phyloP scores from a whole-genome alignment of 2,888 invertebrate genomes.

The Volucella zonaria region DNA sequence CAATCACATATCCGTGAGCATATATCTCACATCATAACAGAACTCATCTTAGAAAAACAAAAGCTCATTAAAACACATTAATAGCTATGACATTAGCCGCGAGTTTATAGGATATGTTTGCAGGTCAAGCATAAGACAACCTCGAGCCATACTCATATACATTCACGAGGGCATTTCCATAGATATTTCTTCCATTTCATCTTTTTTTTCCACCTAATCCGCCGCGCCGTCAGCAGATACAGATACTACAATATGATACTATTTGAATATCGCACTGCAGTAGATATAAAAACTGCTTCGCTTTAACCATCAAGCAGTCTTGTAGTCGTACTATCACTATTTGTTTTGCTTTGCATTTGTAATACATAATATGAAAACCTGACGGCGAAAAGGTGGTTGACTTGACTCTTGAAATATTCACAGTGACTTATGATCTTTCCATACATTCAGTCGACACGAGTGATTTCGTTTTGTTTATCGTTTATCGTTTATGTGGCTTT shows the following conservation, averaged over 20 bases:
- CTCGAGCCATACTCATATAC: conserved; percentile 39
- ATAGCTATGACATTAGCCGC: conserved; percentile 30
- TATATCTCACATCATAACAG: conserved; percentile 39
- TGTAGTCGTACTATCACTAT: conserved; percentile 33
- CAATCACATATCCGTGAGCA: conserved; percentile 7
- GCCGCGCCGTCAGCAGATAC: conserved; percentile 31
- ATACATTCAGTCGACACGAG: conserved; percentile 37
- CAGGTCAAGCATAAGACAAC: conserved; percentile 64
- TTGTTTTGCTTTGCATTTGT: conserved; percentile 67
- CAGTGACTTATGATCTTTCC: conserved; percentile 45
- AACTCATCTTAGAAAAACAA: conserved; percentile 28
- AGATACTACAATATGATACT: conserved; percentile 19
- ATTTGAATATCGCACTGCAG: no score
- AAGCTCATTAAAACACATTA: conserved; percentile 59
- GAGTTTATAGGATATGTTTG: conserved; percentile 44
- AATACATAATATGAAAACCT: conserved; percentile 47
- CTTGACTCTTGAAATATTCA: conserved; percentile 42
- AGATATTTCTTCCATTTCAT: conserved; percentile 27
- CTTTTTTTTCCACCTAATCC: conserved; percentile 36
- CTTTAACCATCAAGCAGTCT: conserved; percentile 23
- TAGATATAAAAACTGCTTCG: conserved; percentile 34
- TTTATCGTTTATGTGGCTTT: conserved; percentile 35
- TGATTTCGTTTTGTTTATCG: conserved; percentile 47
- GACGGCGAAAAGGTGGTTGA: conserved; percentile 65
- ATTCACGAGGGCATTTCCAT: conserved; percentile 23